A percentile compares a stretch with the other conserved stretches of the same genome.
Evolutionary conservation across 2,888 invertebrate species (phyloP).

Genomic region (Eupeodes luniger): DNA sequence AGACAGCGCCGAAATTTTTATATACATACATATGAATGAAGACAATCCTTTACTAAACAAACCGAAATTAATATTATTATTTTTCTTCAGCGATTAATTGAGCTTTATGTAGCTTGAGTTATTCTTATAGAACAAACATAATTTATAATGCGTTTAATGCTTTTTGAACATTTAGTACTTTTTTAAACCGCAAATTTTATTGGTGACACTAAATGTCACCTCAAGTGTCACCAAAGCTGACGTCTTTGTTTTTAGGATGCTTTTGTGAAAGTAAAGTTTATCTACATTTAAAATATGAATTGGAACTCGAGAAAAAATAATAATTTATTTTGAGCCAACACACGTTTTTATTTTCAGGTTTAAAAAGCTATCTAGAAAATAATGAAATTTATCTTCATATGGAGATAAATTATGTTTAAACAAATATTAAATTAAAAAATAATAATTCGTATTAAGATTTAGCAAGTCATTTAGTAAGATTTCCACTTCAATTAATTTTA

Average conservation of each 20-base stretch:
- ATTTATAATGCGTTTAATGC: conserved; percentile 1
- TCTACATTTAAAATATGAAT: too few relatives aligned
- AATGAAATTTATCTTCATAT: too few relatives aligned
- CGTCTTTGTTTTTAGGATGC: too few relatives aligned
- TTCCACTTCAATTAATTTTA: background rate
- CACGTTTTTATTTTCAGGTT: too few relatives aligned
- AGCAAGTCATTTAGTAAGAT: background rate
- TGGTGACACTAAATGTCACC: conserved; percentile 13
- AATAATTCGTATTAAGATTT: too few relatives aligned
- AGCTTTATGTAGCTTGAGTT: conserved; percentile 35
- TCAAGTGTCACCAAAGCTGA: conserved; percentile 5
- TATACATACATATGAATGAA: too few relatives aligned
- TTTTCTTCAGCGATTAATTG: conserved; percentile 25
- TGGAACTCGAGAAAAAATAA: too few relatives aligned
- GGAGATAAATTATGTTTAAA: too few relatives aligned
- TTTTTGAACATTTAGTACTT: background rate
- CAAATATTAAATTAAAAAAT: too few relatives aligned
- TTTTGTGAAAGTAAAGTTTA: too few relatives aligned
- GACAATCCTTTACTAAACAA: conserved; percentile 24
- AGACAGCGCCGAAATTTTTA: conserved; percentile 56
- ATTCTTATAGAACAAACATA: background rate
- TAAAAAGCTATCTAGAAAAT: too few relatives aligned
- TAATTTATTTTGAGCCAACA: too few relatives aligned
- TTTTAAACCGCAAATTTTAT: conserved; percentile 6
- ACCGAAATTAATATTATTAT: conserved; percentile 22